Percentiles rank a stretch among this genome's conserved stretches.
Evolutionary conservation across 2,113 vertebrate genomes (phyloP).

Genomic region (Muntiacus muntjak): DNA sequence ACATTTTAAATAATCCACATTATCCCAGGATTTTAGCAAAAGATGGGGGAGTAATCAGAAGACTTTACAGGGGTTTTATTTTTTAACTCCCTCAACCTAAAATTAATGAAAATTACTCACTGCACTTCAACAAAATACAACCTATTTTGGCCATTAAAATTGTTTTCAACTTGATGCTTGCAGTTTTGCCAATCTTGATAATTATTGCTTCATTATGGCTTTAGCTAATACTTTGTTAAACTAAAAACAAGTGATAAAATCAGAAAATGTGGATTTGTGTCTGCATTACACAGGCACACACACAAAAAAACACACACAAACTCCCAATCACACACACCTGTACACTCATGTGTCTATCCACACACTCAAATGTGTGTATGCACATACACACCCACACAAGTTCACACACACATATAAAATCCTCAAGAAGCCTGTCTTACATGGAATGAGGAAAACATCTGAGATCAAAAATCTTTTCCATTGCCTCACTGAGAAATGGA

Average conservation of each 20-base stretch:
- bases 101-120: conserved; percentile 5
- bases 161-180: not conserved
- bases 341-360: not conserved
- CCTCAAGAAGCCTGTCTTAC: not conserved
- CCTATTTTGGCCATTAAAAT: not conserved
- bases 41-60: not conserved
- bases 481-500: not conserved
- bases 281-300: not conserved
- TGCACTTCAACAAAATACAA: not conserved
- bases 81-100: not conserved
- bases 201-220: not conserved
- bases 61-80: not conserved
- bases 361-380: not conserved
- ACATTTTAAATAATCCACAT: not conserved
- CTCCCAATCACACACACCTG: fast-evolving
- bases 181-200: not conserved
- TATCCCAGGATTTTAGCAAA: not conserved
- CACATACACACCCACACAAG: not conserved
- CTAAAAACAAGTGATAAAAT: not conserved
- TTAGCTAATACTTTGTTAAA: not conserved
- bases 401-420: not conserved
- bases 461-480: not conserved
- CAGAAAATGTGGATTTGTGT: not conserved
- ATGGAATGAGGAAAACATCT: not conserved
- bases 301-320: not conserved